Evolutionary conservation across 92 coral and sea anemone genomes (phyloP).

Genomic region (Porites rus): DNA sequence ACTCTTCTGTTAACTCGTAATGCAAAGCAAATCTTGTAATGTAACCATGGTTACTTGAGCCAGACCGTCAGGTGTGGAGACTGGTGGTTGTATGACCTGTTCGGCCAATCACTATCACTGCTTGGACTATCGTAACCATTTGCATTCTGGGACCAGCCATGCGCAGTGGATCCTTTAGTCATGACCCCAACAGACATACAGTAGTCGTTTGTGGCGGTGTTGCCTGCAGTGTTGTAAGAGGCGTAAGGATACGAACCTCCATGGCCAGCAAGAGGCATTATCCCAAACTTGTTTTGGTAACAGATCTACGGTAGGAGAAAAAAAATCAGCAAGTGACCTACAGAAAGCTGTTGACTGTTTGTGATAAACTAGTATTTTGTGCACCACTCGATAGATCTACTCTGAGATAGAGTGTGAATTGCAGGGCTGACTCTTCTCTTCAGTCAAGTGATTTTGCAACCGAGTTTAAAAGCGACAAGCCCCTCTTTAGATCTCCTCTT

Average conservation of each 20-base stretch:
- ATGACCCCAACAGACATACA: slow-evolving; percentile 89
- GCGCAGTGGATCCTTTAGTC: slow-evolving; percentile 64
- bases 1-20: too few relatives aligned
- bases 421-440: too few relatives aligned
- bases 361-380: not conserved
- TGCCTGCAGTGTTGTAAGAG: slow-evolving; percentile 59
- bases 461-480: too few relatives aligned
- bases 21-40: not conserved
- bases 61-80: slow-evolving; percentile 82
- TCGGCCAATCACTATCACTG: slow-evolving; percentile 94
- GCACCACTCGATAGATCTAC: not conserved
- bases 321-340: too few relatives aligned
- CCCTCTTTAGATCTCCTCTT: too few relatives aligned
- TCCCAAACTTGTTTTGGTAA: slow-evolving; percentile 84
- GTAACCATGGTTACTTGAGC: slow-evolving; percentile 50
- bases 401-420: too few relatives aligned
- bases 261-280: slow-evolving; percentile 63
- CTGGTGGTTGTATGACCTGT: slow-evolving; percentile 48
- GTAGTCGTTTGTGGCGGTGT: slow-evolving; percentile 60
- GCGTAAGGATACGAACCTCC: slow-evolving; percentile 91
- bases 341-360: not conserved
- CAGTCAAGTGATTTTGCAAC: too few relatives aligned
- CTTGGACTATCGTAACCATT: slow-evolving; percentile 81
- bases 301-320: slow-evolving; percentile 48
- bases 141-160: slow-evolving; percentile 87